Conservation (phyloP, 2,888 invertebrate genomes). For the Ophioninae sp. region DNA sequence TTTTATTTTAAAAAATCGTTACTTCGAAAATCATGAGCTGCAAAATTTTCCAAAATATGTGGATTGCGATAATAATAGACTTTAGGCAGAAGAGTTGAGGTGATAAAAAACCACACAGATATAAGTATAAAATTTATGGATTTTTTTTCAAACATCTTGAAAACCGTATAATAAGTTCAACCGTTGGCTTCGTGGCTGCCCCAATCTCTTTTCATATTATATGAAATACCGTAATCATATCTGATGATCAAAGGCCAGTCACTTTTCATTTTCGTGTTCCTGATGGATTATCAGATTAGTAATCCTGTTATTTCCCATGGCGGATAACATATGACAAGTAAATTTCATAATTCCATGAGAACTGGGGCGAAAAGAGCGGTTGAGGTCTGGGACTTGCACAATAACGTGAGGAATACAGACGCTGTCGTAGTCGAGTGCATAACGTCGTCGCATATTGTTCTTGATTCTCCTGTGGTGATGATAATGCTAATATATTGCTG, state of each 20-base stretch:
- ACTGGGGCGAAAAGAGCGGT: not conserved
- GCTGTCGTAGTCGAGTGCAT: slow-evolving; percentile 16
- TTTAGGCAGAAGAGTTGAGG: slow-evolving; percentile 27
- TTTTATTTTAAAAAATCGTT: no score
- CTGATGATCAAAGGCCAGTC: no score
- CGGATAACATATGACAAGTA: not conserved
- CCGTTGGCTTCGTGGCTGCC: no score
- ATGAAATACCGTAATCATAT: no score
- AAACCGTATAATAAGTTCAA: no score
- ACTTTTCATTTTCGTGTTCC: no score
- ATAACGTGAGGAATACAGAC: slow-evolving; percentile 36
- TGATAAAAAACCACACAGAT: not conserved
- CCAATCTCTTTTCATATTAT: no score
- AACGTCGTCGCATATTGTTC: slow-evolving; percentile 52
- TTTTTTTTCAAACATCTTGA: no score
- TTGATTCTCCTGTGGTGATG: slow-evolving; percentile 54
- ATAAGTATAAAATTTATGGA: no score
- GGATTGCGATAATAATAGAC: not conserved
- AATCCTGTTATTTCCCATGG: not conserved
- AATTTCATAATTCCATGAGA: not conserved
- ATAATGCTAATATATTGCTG: slow-evolving; percentile 53
- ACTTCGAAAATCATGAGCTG: no score
- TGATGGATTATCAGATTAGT: not conserved
- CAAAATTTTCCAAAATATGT: no score
- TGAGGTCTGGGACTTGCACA: slow-evolving; percentile 27